Percentiles rank a stretch among this genome's conserved stretches.
These are phyloP conservation scores for Danio choprae DNA, from an alignment of 2,797 vertebrate genomes.

Conservation along the genomic window DNA sequence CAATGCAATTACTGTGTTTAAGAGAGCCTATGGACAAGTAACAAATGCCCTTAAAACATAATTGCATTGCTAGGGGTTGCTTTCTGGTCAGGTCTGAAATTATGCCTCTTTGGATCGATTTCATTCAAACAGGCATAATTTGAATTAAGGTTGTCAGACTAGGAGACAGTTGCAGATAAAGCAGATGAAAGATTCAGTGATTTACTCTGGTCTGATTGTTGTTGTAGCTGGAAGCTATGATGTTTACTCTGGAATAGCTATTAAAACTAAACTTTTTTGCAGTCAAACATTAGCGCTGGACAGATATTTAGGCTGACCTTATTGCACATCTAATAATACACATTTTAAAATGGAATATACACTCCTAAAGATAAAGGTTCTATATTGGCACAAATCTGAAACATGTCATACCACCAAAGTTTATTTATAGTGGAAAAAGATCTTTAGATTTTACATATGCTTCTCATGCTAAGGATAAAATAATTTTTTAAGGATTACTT, in stretches of 20 bases:
- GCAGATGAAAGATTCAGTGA: conserved; percentile 53
- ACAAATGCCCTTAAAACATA: conserved; percentile 70
- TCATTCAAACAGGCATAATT: conserved; percentile 67
- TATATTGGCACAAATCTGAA: too few relatives aligned
- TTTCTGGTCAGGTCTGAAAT: conserved; percentile 71
- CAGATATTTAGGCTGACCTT: too few relatives aligned
- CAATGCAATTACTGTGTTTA: conserved; percentile 73
- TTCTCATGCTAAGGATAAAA: too few relatives aligned
- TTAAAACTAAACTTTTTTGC: conserved; percentile 10
- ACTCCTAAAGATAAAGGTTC: too few relatives aligned
- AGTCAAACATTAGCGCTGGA: too few relatives aligned
- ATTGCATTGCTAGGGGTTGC: conserved; percentile 73
- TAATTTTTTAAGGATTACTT: too few relatives aligned
- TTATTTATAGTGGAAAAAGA: too few relatives aligned
- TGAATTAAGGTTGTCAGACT: conserved; percentile 68
- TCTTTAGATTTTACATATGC: too few relatives aligned
- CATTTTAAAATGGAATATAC: too few relatives aligned
- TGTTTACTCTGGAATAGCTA: conserved; percentile 36
- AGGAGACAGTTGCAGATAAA: conserved; percentile 52
- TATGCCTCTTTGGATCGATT: conserved; percentile 76
- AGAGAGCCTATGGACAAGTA: conserved; percentile 66
- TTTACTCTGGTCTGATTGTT: conserved; percentile 25
- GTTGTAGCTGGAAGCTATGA: conserved; percentile 24
- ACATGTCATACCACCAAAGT: too few relatives aligned
- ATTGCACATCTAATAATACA: too few relatives aligned